Evolutionary conservation across 64 coral and sea anemone species (phyloP).

Genomic region (Exaiptasia diaphana): DNA sequence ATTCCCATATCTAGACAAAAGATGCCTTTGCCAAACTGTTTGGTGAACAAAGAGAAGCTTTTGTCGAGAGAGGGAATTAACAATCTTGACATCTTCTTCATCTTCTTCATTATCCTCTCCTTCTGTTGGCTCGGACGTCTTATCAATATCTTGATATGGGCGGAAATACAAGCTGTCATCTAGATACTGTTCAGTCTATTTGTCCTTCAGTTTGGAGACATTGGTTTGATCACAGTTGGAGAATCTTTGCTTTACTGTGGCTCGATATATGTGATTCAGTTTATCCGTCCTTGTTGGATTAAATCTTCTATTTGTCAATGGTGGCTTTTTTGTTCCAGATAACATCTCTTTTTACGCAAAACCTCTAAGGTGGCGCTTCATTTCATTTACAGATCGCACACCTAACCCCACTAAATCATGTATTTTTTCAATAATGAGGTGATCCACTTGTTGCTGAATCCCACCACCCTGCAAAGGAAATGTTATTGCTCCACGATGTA

Average conservation of each 20-base stretch:
- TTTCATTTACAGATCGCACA: conserved; percentile 37
- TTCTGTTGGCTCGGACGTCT: background rate
- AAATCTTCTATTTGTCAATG: conserved; percentile 11
- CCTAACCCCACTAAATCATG: conserved; percentile 23
- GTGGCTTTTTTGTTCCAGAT: conserved; percentile 42
- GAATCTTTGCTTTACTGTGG: conserved; percentile 54
- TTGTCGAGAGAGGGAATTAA: conserved; percentile 3
- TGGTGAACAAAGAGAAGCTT: conserved; percentile 59
- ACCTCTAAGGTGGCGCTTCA: conserved; percentile 51
- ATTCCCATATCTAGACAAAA: conserved; percentile 49
- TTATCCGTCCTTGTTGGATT: conserved; percentile 50
- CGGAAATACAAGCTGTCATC: conserved; percentile 53
- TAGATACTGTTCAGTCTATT: conserved; percentile 48
- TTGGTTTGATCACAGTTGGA: conserved; percentile 71
- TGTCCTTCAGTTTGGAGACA: conserved; percentile 25
- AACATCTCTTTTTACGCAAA: conserved; percentile 44
- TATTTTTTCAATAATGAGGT: conserved; percentile 21
- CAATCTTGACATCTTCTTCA: conserved; percentile 26
- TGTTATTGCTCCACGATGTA: no score
- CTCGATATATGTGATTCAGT: conserved; percentile 46
- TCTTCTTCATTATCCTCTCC: conserved; percentile 15
- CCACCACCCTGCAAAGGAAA: conserved; percentile 36
- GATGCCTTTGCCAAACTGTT: conserved; percentile 30
- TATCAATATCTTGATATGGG: conserved; percentile 18
- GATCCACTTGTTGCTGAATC: conserved; percentile 44